These are phyloP conservation scores for Paralichthys olivaceus DNA, from an alignment of 2,113 vertebrate genomes.

Conservation along the genomic window DNA sequence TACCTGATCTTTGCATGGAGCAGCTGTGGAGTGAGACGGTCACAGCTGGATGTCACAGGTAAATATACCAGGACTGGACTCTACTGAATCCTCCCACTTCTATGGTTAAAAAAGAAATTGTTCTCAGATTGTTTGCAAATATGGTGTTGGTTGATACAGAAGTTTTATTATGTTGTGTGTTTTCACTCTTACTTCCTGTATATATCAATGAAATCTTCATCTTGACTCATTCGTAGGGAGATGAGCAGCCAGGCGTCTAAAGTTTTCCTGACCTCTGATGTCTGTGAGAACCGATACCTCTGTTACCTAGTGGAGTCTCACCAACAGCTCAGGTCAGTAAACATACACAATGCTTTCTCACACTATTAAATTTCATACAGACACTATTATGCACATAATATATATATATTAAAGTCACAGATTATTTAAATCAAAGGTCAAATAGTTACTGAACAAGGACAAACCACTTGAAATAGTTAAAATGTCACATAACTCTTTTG, in stretches of 20 bases:
- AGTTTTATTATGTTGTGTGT: too few species aligned
- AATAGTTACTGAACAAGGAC: background rate
- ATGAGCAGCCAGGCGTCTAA: constrained; percentile 95
- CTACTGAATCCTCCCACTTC: background rate
- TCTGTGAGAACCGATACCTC: constrained; percentile 93
- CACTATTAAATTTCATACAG: background rate
- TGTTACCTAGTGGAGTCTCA: constrained; percentile 96
- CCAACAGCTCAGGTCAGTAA: constrained; percentile 90
- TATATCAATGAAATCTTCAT: background rate
- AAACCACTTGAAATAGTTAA: background rate
- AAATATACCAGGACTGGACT: background rate
- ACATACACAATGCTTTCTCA: background rate
- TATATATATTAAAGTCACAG: background rate
- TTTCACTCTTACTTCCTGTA: too few species aligned
- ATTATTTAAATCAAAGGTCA: background rate
- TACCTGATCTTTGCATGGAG: constrained; percentile 95
- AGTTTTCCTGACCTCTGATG: constrained; percentile 93
- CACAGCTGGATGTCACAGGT: constrained; percentile 83
- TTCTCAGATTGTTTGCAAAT: too few species aligned
- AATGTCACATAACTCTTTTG: background rate
- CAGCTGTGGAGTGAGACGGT: constrained; percentile 93
- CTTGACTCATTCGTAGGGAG: constrained; percentile 82
- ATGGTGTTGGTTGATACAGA: too few species aligned
- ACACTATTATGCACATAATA: background rate
- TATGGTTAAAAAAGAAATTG: too few species aligned